A percentile compares a stretch with the other conserved stretches of the same genome.
Evolutionary conservation across 2,797 vertebrate genomes (phyloP).

Genomic region (Gambelia wislizenii): DNA sequence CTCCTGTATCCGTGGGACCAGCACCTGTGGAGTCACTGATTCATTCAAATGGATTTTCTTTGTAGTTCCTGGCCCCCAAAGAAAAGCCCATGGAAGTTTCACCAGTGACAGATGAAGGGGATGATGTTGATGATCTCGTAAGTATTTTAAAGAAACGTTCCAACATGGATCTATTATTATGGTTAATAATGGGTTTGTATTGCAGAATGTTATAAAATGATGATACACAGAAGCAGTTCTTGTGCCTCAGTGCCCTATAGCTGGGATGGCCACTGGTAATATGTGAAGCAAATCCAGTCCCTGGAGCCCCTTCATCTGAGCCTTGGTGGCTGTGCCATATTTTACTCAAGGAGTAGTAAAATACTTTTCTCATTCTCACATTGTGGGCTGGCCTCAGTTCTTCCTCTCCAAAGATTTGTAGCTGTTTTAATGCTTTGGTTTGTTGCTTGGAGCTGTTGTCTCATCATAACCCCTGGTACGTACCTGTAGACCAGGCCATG

Average conservation of each 20-base stretch:
- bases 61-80: constrained; percentile 87
- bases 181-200: constrained; percentile 7
- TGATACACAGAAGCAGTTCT: background rate
- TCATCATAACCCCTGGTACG: no score
- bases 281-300: background rate
- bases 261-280: background rate
- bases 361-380: background rate
- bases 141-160: constrained; percentile 56
- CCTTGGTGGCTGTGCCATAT: background rate
- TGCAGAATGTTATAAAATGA: background rate
- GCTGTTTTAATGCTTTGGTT: no score
- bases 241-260: background rate
- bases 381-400: no score
- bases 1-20: no score
- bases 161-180: constrained; percentile 26
- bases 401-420: no score
- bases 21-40: background rate
- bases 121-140: constrained; percentile 96
- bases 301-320: background rate
- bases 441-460: no score
- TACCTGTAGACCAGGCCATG: no score
- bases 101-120: constrained; percentile 81
- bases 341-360: background rate
- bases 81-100: constrained; percentile 79
- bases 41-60: constrained; percentile 49